Percentiles rank a stretch among this genome's conserved stretches.
These are phyloP conservation scores for Lepidurus apus DNA, from an alignment of 1,140 invertebrate genomes.

Conservation along the genomic window DNA sequence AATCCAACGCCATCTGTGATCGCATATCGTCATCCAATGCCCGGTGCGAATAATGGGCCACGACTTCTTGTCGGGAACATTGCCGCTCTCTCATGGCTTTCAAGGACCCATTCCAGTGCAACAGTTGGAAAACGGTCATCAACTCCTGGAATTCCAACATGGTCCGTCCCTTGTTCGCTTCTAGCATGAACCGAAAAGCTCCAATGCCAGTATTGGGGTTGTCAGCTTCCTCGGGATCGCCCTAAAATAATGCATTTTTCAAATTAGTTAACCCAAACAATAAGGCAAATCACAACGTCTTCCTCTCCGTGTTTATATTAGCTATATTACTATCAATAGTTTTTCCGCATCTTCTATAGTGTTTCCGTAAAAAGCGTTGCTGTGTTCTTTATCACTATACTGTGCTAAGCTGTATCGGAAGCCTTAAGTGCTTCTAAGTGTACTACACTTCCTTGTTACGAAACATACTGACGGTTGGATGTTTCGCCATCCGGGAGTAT, in stretches of 20 bases:
- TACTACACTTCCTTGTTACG: too few species aligned
- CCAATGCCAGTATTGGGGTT: slow-evolving; percentile 73
- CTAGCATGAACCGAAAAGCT: slow-evolving; percentile 90
- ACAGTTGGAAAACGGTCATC: slow-evolving; percentile 92
- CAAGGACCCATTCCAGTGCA: slow-evolving; percentile 93
- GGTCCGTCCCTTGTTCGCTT: slow-evolving; percentile 84
- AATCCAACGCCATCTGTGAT: slow-evolving; percentile 90
- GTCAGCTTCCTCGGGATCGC: slow-evolving; percentile 54
- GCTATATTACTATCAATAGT: neutral
- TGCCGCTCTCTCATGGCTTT: slow-evolving; percentile 82
- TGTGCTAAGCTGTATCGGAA: too few species aligned
- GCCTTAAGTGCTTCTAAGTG: too few species aligned
- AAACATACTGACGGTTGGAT: too few species aligned
- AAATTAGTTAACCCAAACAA: slow-evolving; percentile 22
- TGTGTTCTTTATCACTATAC: too few species aligned
- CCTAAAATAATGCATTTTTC: slow-evolving; percentile 39
- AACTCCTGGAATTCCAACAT: slow-evolving; percentile 95
- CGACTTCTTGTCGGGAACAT: slow-evolving; percentile 83
- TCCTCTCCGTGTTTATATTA: neutral
- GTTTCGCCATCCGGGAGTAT: too few species aligned
- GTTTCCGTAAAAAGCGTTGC: too few species aligned
- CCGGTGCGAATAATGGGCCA: slow-evolving; percentile 88
- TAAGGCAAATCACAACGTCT: neutral
- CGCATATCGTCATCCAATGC: slow-evolving; percentile 87
- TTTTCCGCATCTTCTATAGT: neutral